Evolutionary conservation across 2,888 invertebrate species (phyloP), one percentile per base, ranked within the genome.

Genomic region (Pristionchus arcanus): DNA sequence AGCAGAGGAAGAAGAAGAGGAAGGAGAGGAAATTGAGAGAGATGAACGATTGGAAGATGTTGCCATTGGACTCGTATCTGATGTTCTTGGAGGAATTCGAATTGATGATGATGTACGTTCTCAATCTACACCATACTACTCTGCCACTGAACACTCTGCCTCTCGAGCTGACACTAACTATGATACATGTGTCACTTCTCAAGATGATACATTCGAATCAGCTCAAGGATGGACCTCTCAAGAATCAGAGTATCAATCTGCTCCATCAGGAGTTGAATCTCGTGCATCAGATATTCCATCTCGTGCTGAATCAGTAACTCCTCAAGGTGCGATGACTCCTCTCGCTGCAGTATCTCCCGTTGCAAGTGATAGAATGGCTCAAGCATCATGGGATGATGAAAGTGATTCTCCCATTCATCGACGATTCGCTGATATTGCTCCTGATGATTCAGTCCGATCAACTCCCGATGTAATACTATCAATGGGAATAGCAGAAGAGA

Each of bases 131-230:
- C 74, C 25, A 5, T 93, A 91, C 90, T 90, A 91, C 77, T 91
- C 93, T 19, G 91, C 93, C 34, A 92, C 92, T 28, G 91, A 91
- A 21, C 90, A 91, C 59, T 90, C 90, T n/a, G 92, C 91, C 63
- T 81, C 81, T 49, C 16, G 88, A 19, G 88, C 53, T 15, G 91
- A 92, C 28, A 91, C 91, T 68, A 90, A 93, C 59, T 94, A 93
- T 77, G 94, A 94, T 68, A 93, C 94, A 15, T 92, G 92, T 87
- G 91, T 92, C 1, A 93, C 92, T 5, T 92, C 94, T 21, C 93
- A 93, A 81, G 93, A 94, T 63, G 92, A 92, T 90, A 92, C 91
- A 71, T 92, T 91, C 88, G 93, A 92, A 37, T 92, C 92, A 63
- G 92, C 92, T 63, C 91, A 91, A 89, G 92, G 92, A 71, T 92